Base-by-base conservation (phyloP, 2,113 vertebrate species). In the Aegithalos caudatus region DNA sequence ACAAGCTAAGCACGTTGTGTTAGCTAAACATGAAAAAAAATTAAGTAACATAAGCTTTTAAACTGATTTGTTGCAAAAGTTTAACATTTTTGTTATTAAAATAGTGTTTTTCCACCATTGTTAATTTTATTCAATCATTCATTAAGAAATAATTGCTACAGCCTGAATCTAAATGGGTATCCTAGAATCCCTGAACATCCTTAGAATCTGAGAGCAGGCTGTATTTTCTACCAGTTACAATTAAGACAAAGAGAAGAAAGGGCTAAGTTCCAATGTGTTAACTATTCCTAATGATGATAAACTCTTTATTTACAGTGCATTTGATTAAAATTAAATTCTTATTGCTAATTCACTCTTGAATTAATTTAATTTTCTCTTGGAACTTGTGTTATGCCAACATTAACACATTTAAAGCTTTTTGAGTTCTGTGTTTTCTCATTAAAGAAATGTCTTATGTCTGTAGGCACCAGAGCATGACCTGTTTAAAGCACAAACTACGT, bases 351-450 rank as follows among this genome's bases (percentile, higher is more conserved):
- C 69, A 35, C 77, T 94, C 53, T 81, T 94, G 24, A 66, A 73
- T 88, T 73, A 83, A 18, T 95, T 96, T 61, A 79, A 72, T 95
- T 93, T 94, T 86, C 61, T 86, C 48, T 90, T 83, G 60, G 79
- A 95, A 86, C 81, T 12, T 85, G 17, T 47, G 35, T 38, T 79
- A 51, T 92, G 61, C 94, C 7, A 12, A 56, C 16, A 12, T 86
- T 73, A 66, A 50, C 78, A 81, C 71, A 90, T 94, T 58, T 93
- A 89, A 85, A 83, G 51, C 76, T 92, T 94, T 88, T 14, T 66
- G 54, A 74, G 72, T 48, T 83, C 88, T 96, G 38, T 94, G 58
- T 79, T 93, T 95, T 97, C 78, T 96, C 87, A 96, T 97, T 96
- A 91, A 95, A 87, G 66, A 62, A 71, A 72, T 73, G 61, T 45